Evolutionary conservation across 1,140 invertebrate species (phyloP).

Genomic region (Drosophila ananassae): DNA sequence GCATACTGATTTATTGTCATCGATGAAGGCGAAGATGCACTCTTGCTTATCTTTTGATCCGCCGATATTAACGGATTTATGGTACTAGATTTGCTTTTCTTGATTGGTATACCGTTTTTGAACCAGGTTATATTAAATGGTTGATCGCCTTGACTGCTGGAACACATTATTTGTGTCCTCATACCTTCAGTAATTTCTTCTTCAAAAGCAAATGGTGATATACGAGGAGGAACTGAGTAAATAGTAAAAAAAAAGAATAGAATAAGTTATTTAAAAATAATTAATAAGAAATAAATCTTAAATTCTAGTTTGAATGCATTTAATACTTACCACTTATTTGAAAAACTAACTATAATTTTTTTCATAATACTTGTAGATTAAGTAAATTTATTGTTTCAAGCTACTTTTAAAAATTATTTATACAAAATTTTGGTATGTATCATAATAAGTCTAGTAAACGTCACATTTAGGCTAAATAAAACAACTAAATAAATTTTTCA

Average conservation of each 20-base stretch:
- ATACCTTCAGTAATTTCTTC: conserved; percentile 89
- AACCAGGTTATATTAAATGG: conserved; percentile 90
- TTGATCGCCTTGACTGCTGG: conserved; percentile 90
- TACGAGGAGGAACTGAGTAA: conserved; percentile 87
- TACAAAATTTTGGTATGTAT: no score
- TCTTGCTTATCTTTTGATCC: conserved; percentile 32
- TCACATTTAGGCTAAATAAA: no score
- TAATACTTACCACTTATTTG: no score
- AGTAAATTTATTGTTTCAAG: no score
- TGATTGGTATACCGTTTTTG: conserved; percentile 85
- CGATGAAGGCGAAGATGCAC: conserved; percentile 56
- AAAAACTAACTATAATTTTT: no score
- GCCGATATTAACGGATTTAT: background rate
- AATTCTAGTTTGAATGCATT: no score
- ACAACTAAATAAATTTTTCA: no score
- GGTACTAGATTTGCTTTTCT: conserved; percentile 1
- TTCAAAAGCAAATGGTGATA: conserved; percentile 87
- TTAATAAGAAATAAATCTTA: background rate
- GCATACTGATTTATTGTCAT: conserved; percentile 83
- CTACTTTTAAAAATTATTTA: no score
- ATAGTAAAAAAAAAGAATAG: conserved; percentile 27
- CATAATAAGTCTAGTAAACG: no score
- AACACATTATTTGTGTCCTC: conserved; percentile 91
- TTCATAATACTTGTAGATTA: no score
- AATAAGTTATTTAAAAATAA: background rate